phyloP scores from a whole-genome alignment of 1,140 invertebrate genomes.

The Chelonus insularis region DNA sequence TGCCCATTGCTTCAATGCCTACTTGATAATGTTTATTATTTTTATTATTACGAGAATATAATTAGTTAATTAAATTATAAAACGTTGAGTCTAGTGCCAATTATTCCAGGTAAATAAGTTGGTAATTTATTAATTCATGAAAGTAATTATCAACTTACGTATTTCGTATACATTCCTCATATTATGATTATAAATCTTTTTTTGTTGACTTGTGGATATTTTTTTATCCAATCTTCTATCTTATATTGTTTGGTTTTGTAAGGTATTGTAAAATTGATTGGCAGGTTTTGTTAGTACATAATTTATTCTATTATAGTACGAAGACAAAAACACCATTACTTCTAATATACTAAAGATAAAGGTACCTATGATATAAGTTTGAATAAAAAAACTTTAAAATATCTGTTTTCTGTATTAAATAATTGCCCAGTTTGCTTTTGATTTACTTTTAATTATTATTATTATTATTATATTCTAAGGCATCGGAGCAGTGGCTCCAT shows the following conservation, averaged over 20 bases:
- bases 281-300: neutral
- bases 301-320: neutral
- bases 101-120: neutral
- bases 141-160: neutral
- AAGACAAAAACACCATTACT: neutral
- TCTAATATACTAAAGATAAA: constrained; percentile 5
- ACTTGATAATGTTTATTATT: neutral
- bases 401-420: neutral
- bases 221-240: too few species aligned
- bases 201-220: too few species aligned
- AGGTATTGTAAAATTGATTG: neutral
- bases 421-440: too few species aligned
- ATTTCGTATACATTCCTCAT: neutral
- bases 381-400: constrained; percentile 17
- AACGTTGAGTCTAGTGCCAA: constrained; percentile 4
- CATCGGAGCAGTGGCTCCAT: too few species aligned
- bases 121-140: neutral
- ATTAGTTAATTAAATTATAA: constrained; percentile 3
- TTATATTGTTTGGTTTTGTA: too few species aligned
- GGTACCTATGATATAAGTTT: neutral
- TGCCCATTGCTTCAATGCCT: neutral
- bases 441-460: too few species aligned
- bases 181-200: too few species aligned
- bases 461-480: too few species aligned
- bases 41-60: neutral